phyloP scores from a whole-genome alignment of 2,113 vertebrate species.

The Phyllostomus discolor region DNA sequence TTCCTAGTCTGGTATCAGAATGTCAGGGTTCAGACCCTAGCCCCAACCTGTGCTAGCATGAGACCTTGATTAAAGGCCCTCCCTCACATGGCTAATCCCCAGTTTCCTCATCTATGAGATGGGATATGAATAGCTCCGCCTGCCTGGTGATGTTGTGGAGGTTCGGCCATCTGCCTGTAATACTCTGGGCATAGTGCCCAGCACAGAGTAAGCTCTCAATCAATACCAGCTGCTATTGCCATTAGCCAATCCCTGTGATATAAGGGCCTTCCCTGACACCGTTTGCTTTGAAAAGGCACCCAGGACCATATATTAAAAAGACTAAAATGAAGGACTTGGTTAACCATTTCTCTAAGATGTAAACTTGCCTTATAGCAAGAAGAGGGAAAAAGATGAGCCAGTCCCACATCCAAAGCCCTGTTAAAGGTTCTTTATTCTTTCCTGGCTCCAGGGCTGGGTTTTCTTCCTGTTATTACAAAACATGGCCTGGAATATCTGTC shows the following conservation, averaged over 20 bases:
- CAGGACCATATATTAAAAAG: not conserved
- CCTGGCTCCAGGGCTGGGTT: constrained; percentile 45
- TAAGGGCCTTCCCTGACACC: not conserved
- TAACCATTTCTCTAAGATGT: not conserved
- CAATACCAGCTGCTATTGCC: not conserved
- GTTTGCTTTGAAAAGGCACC: not conserved
- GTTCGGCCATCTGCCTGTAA: not conserved
- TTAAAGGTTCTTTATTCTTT: not conserved
- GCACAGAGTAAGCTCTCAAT: not conserved
- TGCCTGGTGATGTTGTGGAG: not conserved
- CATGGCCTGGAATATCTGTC: constrained; percentile 70
- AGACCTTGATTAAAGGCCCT: not conserved
- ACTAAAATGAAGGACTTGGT: not conserved
- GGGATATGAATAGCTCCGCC: not conserved
- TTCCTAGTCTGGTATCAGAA: not conserved
- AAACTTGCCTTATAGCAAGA: not conserved
- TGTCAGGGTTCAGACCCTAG: not conserved
- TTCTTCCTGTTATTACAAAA: constrained; percentile 74
- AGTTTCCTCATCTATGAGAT: not conserved
- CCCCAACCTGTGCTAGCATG: not conserved
- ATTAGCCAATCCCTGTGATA: not conserved
- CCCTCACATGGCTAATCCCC: not conserved
- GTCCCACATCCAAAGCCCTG: not conserved
- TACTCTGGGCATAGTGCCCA: not conserved
- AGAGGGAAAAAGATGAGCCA: not conserved